Base-by-base conservation (phyloP, 2,888 invertebrate species). In the Notocelia uddmanniana region DNA sequence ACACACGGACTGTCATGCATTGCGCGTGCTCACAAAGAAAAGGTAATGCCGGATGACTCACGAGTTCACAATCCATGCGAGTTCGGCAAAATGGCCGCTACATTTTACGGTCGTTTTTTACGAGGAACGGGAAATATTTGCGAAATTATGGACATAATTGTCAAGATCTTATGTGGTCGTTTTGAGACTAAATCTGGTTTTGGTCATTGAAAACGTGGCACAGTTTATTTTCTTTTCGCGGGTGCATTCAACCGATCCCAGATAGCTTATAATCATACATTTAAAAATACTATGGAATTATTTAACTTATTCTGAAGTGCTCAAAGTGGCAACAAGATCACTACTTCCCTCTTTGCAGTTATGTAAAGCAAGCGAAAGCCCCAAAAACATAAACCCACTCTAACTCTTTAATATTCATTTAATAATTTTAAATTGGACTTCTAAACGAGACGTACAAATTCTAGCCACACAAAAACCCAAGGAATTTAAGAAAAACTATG, bases 1-100 rank as follows among this genome's bases (percentile, higher is more conserved):
- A 57, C 68, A 67, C 58, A 52, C 70, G 31, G 21, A 48, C 62
- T 57, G 60, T 72, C 60, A 72, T 57, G 57, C 67, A 37, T 37
- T 57, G 72, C 71, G 71, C 52, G 59, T 59, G 67, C 68, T 67
- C 72, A 72, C 72, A 60, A 72, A 72, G 72, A 54, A 67, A 72
- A 72, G 72, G 67, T 72, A 72, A 62, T 62, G 37, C 50, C 18
- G 60, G 72, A 72, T 72, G 72, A 72, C 67, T 72, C 72, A 72
- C 62, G 62, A 67, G 55, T 62, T 50, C 54, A 68, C 67, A 55
- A 72, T 62, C 55, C 72, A 55, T 55, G 54, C 45, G 45, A 55
- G 67, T 68, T 72, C 67, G 67, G 68, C 68, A 72, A 68, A 72
- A 72, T 72, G 72, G 72, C 72, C 72, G 72, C 68, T 48, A 62